These are phyloP conservation scores for Apostichopus japonicus DNA, from an alignment of 35 echinoderm and acorn worm species.

Conservation along the genomic window DNA sequence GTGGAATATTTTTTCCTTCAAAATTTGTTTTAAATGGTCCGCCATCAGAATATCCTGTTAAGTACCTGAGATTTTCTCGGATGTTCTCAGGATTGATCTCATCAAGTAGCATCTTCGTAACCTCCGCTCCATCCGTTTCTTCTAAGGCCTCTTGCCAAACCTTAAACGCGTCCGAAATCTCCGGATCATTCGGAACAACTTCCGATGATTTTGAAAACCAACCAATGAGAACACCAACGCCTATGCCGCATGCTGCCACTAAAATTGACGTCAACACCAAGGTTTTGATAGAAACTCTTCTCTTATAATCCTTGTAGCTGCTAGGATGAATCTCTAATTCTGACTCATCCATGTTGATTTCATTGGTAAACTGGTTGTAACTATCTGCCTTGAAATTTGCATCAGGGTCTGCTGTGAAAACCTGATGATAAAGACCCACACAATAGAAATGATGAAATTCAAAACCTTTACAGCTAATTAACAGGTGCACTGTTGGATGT, in stretches of 20 bases:
- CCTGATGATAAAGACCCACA: neutral
- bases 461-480: too few species aligned
- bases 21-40: too few species aligned
- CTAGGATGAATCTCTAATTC: neutral
- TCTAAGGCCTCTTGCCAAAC: slow-evolving; percentile 16
- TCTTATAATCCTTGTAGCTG: neutral
- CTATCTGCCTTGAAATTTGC: neutral
- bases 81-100: slow-evolving; percentile 24
- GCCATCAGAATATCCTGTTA: too few species aligned
- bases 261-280: neutral
- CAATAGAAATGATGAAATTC: too few species aligned
- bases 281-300: neutral
- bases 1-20: too few species aligned
- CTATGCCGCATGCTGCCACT: slow-evolving; percentile 15
- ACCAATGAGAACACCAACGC: slow-evolving; percentile 2
- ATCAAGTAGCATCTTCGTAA: slow-evolving; percentile 2
- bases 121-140: slow-evolving; percentile 3
- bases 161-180: neutral
- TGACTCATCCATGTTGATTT: neutral
- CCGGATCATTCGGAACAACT: neutral
- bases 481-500: too few species aligned
- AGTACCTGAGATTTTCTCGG: slow-evolving; percentile 17
- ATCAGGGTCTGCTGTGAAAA: neutral
- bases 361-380: neutral
- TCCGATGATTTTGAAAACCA: neutral